These are phyloP conservation scores for Dolichallabes microphthalmus DNA, from an alignment of 2,113 vertebrate genomes.

Conservation along the genomic window DNA sequence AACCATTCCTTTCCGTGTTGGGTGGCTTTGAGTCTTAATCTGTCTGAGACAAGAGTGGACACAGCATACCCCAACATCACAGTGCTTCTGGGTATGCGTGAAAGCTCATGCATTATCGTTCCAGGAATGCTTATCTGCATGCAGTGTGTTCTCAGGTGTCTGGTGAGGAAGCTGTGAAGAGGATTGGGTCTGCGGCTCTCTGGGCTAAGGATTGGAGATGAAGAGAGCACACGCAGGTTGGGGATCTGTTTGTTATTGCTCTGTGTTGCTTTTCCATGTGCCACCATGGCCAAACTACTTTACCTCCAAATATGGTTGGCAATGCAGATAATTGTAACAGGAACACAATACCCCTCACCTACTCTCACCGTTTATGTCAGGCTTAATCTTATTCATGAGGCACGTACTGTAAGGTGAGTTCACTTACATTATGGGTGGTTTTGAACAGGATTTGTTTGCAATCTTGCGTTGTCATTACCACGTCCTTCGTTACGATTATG, in stretches of 20 bases:
- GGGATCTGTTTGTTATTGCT: slow-evolving; percentile 57
- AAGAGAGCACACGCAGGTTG: slow-evolving; percentile 35
- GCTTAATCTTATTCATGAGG: slow-evolving; percentile 32
- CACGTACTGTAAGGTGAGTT: slow-evolving; percentile 11
- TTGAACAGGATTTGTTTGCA: neutral
- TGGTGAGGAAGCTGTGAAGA: slow-evolving; percentile 44
- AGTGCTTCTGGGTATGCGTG: slow-evolving; percentile 12
- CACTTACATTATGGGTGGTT: neutral
- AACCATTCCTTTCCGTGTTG: slow-evolving; percentile 42
- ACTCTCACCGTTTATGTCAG: slow-evolving; percentile 9
- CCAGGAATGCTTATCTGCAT: slow-evolving; percentile 57
- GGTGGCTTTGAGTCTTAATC: slow-evolving; percentile 48
- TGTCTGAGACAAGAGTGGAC: slow-evolving; percentile 49
- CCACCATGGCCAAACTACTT: slow-evolving; percentile 25
- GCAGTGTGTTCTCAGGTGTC: slow-evolving; percentile 47
- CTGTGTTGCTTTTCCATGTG: slow-evolving; percentile 45
- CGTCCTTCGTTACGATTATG: slow-evolving; percentile 28
- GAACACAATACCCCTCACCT: neutral
- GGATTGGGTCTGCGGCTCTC: slow-evolving; percentile 42
- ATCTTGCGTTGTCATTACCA: neutral
- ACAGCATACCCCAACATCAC: slow-evolving; percentile 40
- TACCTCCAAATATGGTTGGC: slow-evolving; percentile 20
- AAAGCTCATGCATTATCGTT: slow-evolving; percentile 50
- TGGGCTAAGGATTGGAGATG: slow-evolving; percentile 33
- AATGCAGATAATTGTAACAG: slow-evolving; percentile 36